Evolutionary conservation across 2,888 invertebrate genomes (phyloP).

Genomic region (Tetranychus piercei): DNA sequence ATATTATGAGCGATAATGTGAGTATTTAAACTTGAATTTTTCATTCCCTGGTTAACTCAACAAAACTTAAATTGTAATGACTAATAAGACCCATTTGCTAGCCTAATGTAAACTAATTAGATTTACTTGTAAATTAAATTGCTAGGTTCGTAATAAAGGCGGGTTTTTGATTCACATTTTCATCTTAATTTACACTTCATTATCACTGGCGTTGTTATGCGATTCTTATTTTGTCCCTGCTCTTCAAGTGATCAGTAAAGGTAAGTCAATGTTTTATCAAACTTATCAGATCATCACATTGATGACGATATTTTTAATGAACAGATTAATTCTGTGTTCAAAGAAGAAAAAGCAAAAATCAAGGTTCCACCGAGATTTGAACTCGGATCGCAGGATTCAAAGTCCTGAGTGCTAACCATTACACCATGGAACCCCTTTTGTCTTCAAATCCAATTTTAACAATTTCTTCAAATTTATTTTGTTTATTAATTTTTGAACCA

Average conservation of each 20-base stretch:
- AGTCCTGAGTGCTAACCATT: conserved; percentile 14
- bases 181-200: background rate
- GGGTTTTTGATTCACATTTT: background rate
- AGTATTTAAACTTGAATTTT: background rate
- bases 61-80: no score
- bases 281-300: background rate
- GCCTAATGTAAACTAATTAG: background rate
- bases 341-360: background rate
- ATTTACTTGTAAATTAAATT: background rate
- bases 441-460: no score
- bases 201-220: background rate
- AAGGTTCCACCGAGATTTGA: conserved; percentile 15
- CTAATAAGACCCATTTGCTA: background rate
- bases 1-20: background rate
- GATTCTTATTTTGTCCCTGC: background rate
- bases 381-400: conserved; percentile 14
- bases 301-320: background rate
- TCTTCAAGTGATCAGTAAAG: background rate
- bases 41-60: no score
- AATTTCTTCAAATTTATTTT: no score
- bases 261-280: background rate
- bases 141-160: background rate
- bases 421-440: conserved; percentile 16
- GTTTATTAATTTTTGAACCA: no score
- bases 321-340: no score